These are phyloP conservation scores for Trissoscelio sp. DNA, from an alignment of 2,888 invertebrate genomes.

Conservation along the genomic window DNA sequence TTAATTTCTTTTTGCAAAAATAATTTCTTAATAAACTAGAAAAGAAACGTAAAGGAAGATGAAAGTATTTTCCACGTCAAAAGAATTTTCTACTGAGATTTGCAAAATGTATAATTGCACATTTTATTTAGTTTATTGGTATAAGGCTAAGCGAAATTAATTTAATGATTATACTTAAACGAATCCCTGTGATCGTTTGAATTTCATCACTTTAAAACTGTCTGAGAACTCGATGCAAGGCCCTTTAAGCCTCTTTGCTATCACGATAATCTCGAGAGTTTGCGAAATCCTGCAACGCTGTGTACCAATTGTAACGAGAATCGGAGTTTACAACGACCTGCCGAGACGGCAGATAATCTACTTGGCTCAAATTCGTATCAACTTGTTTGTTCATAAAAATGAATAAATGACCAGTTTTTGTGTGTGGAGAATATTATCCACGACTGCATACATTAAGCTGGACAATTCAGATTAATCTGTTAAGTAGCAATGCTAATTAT, in stretches of 20 bases:
- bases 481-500: too few species aligned
- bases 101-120: neutral
- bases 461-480: too few species aligned
- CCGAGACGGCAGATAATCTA: slow-evolving; percentile 50
- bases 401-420: neutral
- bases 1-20: too few species aligned
- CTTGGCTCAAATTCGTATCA: slow-evolving; percentile 37
- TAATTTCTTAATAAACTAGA: too few species aligned
- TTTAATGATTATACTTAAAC: slow-evolving; percentile 46
- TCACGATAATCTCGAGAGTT: slow-evolving; percentile 65
- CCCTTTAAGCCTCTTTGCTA: slow-evolving; percentile 66
- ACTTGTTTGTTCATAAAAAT: slow-evolving; percentile 34
- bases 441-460: too few species aligned
- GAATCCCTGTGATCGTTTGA: slow-evolving; percentile 42
- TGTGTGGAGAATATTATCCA: too few species aligned
- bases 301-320: slow-evolving; percentile 65
- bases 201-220: slow-evolving; percentile 61
- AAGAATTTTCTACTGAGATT: neutral
- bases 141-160: slow-evolving; percentile 19
- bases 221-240: slow-evolving; percentile 54
- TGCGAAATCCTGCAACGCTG: slow-evolving; percentile 62
- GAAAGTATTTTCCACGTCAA: too few species aligned
- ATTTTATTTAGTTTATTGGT: slow-evolving; percentile 1
- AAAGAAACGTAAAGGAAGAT: too few species aligned
- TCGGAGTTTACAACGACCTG: slow-evolving; percentile 52